phyloP scores from a whole-genome alignment of 2,113 vertebrate species.

The Telmatochromis sp. region DNA sequence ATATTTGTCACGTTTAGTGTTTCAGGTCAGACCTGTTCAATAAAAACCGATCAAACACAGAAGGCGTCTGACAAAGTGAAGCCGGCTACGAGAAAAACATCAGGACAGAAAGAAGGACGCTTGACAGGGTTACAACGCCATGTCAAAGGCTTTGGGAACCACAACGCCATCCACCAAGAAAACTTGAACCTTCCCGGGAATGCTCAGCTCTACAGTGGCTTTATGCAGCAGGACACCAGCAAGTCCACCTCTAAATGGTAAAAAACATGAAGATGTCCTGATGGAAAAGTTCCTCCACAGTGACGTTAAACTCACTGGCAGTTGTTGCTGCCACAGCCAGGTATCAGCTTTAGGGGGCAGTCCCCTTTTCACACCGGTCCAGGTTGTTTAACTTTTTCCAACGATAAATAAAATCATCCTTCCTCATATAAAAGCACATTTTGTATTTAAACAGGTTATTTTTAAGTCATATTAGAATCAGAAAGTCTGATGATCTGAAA shows the following conservation, averaged over 20 bases:
- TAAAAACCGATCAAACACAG: accelerated
- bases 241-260: neutral
- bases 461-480: neutral
- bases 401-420: neutral
- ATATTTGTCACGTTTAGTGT: neutral
- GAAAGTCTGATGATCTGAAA: neutral
- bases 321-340: neutral
- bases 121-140: neutral
- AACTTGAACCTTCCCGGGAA: neutral
- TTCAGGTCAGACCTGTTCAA: neutral
- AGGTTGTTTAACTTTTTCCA: accelerated
- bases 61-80: accelerated
- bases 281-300: neutral
- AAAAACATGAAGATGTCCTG: neutral
- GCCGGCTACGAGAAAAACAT: accelerated
- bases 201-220: neutral
- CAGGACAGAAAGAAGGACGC: accelerated
- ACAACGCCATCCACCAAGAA: neutral
- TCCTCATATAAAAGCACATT: neutral
- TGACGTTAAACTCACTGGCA: neutral
- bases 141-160: neutral
- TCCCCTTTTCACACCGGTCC: accelerated
- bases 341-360: accelerated
- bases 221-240: neutral
- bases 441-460: neutral